Percentiles rank a stretch among this genome's conserved stretches.
Conservation (phyloP, 2,797 vertebrate genomes). For the Harpagifer antarcticus region DNA sequence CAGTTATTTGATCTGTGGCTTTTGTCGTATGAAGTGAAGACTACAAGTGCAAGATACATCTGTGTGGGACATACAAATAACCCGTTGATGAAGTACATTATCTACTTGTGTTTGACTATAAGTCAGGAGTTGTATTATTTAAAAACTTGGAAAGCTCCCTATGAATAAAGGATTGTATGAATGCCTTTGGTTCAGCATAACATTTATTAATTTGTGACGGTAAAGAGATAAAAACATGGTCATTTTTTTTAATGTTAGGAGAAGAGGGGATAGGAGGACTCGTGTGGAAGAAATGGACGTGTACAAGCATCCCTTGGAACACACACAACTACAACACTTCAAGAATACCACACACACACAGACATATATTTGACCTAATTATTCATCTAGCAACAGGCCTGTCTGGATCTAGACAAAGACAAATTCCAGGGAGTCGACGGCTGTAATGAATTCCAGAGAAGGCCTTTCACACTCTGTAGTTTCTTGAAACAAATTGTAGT, state of each 20-base stretch:
- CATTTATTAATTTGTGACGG: constrained; percentile 25
- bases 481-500: constrained; percentile 5
- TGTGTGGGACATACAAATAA: neutral
- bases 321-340: constrained; percentile 45
- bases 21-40: neutral
- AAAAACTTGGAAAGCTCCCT: neutral
- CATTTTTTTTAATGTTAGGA: constrained; percentile 43
- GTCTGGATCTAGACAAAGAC: constrained; percentile 40
- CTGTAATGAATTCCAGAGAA: constrained; percentile 22
- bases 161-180: constrained; percentile 1
- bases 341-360: neutral
- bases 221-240: constrained; percentile 16
- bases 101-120: neutral
- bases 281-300: no score
- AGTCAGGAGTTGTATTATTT: constrained; percentile 4
- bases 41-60: neutral
- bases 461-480: constrained; percentile 23
- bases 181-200: constrained; percentile 28
- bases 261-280: constrained; percentile 26
- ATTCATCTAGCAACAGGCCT: constrained; percentile 45
- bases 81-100: neutral
- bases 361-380: constrained; percentile 65
- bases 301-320: constrained; percentile 26
- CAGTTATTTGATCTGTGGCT: neutral
- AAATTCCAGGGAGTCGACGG: constrained; percentile 4